These are phyloP conservation scores for Synergus japonicus DNA, from an alignment of 2,888 invertebrate species.

Conservation along the genomic window DNA sequence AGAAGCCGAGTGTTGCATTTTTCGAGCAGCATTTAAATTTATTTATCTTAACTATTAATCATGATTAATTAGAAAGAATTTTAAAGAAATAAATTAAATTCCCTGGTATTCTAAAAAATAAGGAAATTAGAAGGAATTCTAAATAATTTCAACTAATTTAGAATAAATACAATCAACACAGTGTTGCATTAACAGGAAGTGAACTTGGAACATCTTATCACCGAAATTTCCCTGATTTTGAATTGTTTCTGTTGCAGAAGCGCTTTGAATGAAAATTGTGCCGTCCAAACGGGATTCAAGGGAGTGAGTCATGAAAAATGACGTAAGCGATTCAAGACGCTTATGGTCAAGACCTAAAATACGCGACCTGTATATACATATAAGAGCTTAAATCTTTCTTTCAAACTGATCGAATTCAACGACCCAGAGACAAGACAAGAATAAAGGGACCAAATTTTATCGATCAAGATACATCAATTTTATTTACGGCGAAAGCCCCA, in stretches of 20 bases:
- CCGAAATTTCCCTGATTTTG: neutral
- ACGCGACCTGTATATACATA: constrained; percentile 50
- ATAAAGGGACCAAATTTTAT: neutral
- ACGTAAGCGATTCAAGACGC: constrained; percentile 61
- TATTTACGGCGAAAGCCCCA: neutral
- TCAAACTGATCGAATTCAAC: constrained; percentile 26
- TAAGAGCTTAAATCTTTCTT: constrained; percentile 31
- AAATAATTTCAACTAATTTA: too few relatives aligned
- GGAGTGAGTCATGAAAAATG: constrained; percentile 63
- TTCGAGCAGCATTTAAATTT: too few relatives aligned
- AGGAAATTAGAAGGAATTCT: too few relatives aligned
- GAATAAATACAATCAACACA: neutral
- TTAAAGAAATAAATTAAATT: too few relatives aligned
- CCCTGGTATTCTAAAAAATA: too few relatives aligned
- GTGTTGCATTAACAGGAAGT: neutral
- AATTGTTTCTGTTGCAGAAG: constrained; percentile 4
- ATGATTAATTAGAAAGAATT: too few relatives aligned
- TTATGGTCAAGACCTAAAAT: constrained; percentile 69
- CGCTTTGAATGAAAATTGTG: constrained; percentile 44
- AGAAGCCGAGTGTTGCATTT: too few relatives aligned
- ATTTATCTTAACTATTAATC: too few relatives aligned
- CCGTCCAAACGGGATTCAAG: constrained; percentile 45
- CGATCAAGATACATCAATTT: neutral
- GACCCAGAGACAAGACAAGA: neutral
- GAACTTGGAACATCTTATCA: neutral